These are phyloP conservation scores for Ethmia dodecea DNA, from an alignment of 2,888 invertebrate genomes.

Conservation along the genomic window DNA sequence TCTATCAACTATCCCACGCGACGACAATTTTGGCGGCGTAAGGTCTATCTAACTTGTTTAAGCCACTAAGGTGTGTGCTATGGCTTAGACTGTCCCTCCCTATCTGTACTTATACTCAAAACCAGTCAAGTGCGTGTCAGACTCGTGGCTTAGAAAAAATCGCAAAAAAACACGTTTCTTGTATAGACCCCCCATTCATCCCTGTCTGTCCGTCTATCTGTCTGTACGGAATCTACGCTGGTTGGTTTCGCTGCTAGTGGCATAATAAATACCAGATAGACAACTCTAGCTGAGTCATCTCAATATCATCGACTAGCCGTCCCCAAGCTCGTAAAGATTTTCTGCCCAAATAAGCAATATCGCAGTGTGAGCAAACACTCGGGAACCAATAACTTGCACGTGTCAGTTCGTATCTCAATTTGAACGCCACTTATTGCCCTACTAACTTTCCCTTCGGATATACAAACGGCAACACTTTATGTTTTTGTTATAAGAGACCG, in stretches of 20 bases:
- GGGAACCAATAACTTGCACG: slow-evolving; percentile 70
- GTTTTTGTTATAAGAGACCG: too few relatives aligned
- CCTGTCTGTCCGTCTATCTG: too few relatives aligned
- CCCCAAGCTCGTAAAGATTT: slow-evolving; percentile 37
- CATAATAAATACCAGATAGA: background rate
- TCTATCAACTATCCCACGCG: too few relatives aligned
- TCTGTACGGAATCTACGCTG: too few relatives aligned
- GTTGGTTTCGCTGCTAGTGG: background rate
- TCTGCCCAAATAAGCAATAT: slow-evolving; percentile 67
- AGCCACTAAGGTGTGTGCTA: too few relatives aligned
- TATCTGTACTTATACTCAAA: too few relatives aligned
- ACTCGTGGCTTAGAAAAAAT: too few relatives aligned
- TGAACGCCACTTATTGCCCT: slow-evolving; percentile 45
- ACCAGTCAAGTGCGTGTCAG: too few relatives aligned
- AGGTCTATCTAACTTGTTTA: too few relatives aligned
- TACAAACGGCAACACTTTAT: slow-evolving; percentile 10
- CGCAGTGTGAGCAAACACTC: slow-evolving; percentile 69
- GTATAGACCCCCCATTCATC: too few relatives aligned
- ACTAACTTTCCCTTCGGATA: slow-evolving; percentile 17
- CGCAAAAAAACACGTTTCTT: background rate
- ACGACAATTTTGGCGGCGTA: too few relatives aligned
- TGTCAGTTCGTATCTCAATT: slow-evolving; percentile 69
- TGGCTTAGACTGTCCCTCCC: too few relatives aligned
- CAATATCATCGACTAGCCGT: slow-evolving; percentile 8
- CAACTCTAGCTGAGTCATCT: slow-evolving; percentile 3